phyloP scores from a whole-genome alignment of 2,797 vertebrate genomes.

The Sciaenops ocellatus region DNA sequence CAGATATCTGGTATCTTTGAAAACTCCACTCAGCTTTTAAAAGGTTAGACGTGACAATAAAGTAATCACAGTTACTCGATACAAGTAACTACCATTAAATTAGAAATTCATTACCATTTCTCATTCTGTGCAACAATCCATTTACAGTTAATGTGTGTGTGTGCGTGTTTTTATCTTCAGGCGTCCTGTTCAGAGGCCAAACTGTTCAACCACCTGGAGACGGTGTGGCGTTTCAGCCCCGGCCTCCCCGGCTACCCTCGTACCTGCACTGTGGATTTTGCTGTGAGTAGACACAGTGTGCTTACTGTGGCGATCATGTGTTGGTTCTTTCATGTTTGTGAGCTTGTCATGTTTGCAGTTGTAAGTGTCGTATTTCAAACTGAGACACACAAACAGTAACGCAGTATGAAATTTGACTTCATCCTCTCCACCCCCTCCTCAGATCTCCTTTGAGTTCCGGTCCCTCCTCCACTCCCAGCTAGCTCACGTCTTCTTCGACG shows the following conservation, averaged over 20 bases:
- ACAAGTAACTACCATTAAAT: background rate
- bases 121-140: background rate
- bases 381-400: background rate
- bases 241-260: constrained; percentile 97
- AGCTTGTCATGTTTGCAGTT: background rate
- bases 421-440: constrained; percentile 28
- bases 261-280: constrained; percentile 95
- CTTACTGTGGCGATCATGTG: background rate
- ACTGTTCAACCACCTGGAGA: constrained; percentile 97
- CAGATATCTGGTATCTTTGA: no score
- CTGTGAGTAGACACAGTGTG: constrained; percentile 86
- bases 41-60: background rate
- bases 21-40: background rate
- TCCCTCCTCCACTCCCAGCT: constrained; percentile 96
- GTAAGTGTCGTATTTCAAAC: constrained; percentile 15
- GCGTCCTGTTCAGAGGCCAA: constrained; percentile 95
- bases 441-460: constrained; percentile 98
- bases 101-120: background rate
- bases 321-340: background rate
- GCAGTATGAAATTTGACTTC: background rate
- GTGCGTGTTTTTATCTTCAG: constrained; percentile 71
- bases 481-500: constrained; percentile 93
- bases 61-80: background rate
- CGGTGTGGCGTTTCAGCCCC: constrained; percentile 95
- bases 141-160: background rate